These are phyloP conservation scores for Ambastaia sidthimunki DNA, from an alignment of 2,797 vertebrate species.

Conservation along the genomic window DNA sequence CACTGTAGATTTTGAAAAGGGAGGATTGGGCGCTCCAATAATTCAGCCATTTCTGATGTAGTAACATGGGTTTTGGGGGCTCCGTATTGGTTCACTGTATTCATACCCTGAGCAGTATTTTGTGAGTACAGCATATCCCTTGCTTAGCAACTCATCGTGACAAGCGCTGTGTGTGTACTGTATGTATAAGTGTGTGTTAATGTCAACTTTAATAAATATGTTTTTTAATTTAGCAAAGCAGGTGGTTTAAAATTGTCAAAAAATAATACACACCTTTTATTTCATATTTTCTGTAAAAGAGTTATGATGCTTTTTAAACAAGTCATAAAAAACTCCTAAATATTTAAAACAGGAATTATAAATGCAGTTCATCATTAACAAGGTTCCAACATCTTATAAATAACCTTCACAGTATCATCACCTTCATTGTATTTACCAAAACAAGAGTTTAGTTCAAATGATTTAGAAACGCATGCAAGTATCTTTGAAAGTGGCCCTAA, in stretches of 20 bases:
- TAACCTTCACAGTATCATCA: background rate
- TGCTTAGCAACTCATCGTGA: conserved; percentile 54
- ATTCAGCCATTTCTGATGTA: conserved; percentile 55
- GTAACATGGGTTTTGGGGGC: conserved; percentile 47
- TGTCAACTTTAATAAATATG: background rate
- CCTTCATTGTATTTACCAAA: background rate
- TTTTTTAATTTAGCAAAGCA: background rate
- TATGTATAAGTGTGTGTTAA: conserved; percentile 24
- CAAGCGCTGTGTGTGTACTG: conserved; percentile 38
- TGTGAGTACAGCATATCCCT: conserved; percentile 63
- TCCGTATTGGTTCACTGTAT: conserved; percentile 68
- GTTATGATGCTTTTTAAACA: conserved; percentile 3
- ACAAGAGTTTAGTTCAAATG: background rate
- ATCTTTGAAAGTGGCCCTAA: conserved; percentile 54
- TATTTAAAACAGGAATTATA: background rate
- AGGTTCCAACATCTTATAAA: background rate
- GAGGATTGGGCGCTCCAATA: conserved; percentile 49
- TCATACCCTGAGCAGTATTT: conserved; percentile 82
- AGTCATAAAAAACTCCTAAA: background rate
- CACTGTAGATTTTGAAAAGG: conserved; percentile 71
- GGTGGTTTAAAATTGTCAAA: background rate
- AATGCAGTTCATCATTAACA: background rate
- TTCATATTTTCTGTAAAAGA: background rate
- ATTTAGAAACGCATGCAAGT: conserved; percentile 17
- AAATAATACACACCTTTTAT: background rate